These are phyloP conservation scores for Nymphicus hollandicus DNA, from an alignment of 2,113 vertebrate genomes.

Conservation along the genomic window DNA sequence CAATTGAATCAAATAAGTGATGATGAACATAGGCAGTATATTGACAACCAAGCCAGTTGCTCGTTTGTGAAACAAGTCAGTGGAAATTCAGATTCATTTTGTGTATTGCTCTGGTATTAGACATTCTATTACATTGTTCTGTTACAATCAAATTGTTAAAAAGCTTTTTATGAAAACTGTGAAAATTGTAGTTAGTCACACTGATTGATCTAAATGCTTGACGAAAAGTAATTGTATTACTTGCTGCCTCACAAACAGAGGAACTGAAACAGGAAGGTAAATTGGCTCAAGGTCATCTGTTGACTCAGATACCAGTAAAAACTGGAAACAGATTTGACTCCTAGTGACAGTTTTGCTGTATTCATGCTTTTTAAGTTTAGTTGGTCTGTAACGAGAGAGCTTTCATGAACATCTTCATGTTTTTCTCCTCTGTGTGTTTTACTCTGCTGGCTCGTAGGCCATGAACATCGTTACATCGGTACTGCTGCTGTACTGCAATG, in stretches of 20 bases:
- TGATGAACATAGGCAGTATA: neutral
- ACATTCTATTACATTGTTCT: neutral
- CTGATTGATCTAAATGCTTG: neutral
- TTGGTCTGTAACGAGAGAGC: neutral
- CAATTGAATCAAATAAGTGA: neutral
- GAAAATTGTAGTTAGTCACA: neutral
- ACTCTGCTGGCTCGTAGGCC: constrained; percentile 71
- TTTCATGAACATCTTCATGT: neutral
- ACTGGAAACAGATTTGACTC: neutral
- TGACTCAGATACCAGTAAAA: neutral
- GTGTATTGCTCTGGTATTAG: neutral
- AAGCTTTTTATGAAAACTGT: neutral
- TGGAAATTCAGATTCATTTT: neutral
- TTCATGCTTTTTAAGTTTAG: neutral
- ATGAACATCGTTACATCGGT: constrained; percentile 99
- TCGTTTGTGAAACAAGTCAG: neutral
- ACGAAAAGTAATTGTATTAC: neutral
- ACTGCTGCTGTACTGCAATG: constrained; percentile 89
- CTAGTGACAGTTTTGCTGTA: neutral
- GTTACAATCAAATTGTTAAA: neutral
- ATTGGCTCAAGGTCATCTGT: neutral
- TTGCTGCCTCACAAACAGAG: neutral
- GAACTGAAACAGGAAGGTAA: constrained; percentile 33
- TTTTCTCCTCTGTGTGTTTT: neutral
- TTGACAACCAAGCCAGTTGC: neutral